Conservation (phyloP, 2,888 invertebrate genomes). For the Brachycybe producta region DNA sequence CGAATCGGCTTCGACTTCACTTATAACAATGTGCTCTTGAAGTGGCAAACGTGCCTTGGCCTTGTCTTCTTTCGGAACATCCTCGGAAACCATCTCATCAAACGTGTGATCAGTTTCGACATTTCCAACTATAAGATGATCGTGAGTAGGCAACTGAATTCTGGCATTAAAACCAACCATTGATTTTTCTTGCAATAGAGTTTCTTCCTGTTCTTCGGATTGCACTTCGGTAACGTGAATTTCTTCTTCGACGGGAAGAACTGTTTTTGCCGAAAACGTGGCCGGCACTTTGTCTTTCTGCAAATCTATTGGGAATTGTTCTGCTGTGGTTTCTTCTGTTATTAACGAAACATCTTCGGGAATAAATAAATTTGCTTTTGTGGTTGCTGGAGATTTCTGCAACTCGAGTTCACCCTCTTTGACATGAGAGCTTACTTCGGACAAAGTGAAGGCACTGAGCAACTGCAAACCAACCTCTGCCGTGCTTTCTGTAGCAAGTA, state of each 20-base stretch:
- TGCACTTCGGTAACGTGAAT: slow-evolving; percentile 12
- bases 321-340: slow-evolving; percentile 19
- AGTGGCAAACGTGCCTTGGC: slow-evolving; percentile 21
- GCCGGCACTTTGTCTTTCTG: slow-evolving; percentile 10
- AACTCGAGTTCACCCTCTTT: slow-evolving; percentile 13
- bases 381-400: neutral
- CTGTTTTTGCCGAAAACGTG: slow-evolving; percentile 11
- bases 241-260: slow-evolving; percentile 18
- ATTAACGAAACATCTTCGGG: slow-evolving; percentile 3
- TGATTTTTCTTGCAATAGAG: slow-evolving; percentile 14
- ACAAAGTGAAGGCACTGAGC: slow-evolving; percentile 9
- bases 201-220: slow-evolving; percentile 15
- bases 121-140: slow-evolving; percentile 16
- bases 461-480: slow-evolving; percentile 15
- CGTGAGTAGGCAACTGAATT: slow-evolving; percentile 10
- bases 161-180: slow-evolving; percentile 11
- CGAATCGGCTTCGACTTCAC: slow-evolving; percentile 16
- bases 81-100: slow-evolving; percentile 15
- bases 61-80: slow-evolving; percentile 20
- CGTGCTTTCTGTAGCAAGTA: slow-evolving; percentile 4
- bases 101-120: slow-evolving; percentile 11
- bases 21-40: slow-evolving; percentile 18
- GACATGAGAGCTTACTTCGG: slow-evolving; percentile 12
- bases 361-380: neutral
- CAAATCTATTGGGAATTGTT: slow-evolving; percentile 19